A percentile compares a stretch with the other conserved stretches of the same genome.
Evolutionary conservation across 2,113 vertebrate genomes (phyloP).

Genomic region (Mus pahari): DNA sequence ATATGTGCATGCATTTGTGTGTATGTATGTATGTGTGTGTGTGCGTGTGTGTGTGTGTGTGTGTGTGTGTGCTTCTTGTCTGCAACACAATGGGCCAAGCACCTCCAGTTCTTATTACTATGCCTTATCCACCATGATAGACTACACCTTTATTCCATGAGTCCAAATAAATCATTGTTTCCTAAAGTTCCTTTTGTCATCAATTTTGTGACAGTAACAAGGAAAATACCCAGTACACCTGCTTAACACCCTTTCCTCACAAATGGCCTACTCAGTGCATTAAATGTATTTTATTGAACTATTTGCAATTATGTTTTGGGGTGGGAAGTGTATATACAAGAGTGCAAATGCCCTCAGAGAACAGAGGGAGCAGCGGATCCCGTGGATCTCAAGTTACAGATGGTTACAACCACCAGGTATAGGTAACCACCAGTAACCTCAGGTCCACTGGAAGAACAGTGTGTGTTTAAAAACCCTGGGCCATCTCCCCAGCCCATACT

Average conservation of each 20-base stretch:
- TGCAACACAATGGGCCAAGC: neutral
- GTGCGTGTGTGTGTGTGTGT: neutral
- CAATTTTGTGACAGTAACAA: neutral
- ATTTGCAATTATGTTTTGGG: neutral
- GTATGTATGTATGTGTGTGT: neutral
- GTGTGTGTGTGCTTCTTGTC: neutral
- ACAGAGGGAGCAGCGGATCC: neutral
- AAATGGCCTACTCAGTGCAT: constrained; percentile 10
- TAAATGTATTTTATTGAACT: neutral
- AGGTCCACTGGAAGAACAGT: neutral
- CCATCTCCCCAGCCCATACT: neutral
- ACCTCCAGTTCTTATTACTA: neutral
- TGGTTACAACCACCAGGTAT: neutral
- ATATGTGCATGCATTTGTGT: neutral
- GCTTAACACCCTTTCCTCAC: neutral
- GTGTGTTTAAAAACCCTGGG: neutral
- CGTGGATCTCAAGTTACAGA: neutral
- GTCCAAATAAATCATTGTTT: neutral
- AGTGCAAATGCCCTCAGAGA: neutral
- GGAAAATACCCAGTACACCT: neutral
- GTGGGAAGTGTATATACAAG: neutral
- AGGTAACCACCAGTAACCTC: neutral
- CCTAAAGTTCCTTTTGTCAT: neutral
- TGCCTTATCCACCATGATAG: neutral
- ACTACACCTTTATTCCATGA: neutral